A percentile compares a stretch with the other conserved stretches of the same genome.
Conservation (phyloP, 1,140 invertebrate species). For the Andricus grossulariae region DNA sequence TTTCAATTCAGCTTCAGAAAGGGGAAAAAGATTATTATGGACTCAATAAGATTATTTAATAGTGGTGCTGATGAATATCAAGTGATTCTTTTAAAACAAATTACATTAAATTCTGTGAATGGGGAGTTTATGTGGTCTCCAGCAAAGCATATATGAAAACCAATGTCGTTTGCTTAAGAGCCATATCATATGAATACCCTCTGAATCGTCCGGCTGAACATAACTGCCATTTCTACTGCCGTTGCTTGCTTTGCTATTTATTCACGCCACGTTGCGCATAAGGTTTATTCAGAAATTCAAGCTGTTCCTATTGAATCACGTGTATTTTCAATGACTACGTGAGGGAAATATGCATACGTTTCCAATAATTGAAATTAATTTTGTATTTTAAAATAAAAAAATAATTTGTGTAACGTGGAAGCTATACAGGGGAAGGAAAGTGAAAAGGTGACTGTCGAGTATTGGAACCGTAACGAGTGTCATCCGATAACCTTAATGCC, state of each 20-base stretch:
- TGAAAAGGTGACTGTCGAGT: too few relatives aligned
- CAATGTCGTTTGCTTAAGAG: conserved; percentile 24
- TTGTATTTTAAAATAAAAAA: too few relatives aligned
- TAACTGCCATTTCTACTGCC: conserved; percentile 14
- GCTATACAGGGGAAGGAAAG: too few relatives aligned
- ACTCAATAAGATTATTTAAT: too few relatives aligned
- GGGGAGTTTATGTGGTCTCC: neutral
- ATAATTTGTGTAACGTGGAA: too few relatives aligned
- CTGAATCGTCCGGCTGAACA: conserved; percentile 11
- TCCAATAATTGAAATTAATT: too few relatives aligned
- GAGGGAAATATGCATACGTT: too few relatives aligned
- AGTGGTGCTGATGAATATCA: too few relatives aligned
- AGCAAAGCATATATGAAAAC: conserved; percentile 9
- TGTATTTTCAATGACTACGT: neutral
- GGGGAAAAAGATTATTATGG: too few relatives aligned
- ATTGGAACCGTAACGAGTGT: too few relatives aligned
- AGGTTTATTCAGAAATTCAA: conserved; percentile 14
- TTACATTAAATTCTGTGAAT: neutral
- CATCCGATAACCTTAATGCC: too few relatives aligned
- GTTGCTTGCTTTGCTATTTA: neutral
- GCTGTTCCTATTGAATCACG: neutral
- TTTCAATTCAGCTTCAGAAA: too few relatives aligned
- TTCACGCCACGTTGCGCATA: neutral
- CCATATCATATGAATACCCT: conserved; percentile 22
- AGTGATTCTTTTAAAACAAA: neutral